A percentile compares a stretch with the other conserved stretches of the same genome.
Evolutionary conservation across 2,888 invertebrate genomes (phyloP).

Genomic region (Nymphalis c-album): DNA sequence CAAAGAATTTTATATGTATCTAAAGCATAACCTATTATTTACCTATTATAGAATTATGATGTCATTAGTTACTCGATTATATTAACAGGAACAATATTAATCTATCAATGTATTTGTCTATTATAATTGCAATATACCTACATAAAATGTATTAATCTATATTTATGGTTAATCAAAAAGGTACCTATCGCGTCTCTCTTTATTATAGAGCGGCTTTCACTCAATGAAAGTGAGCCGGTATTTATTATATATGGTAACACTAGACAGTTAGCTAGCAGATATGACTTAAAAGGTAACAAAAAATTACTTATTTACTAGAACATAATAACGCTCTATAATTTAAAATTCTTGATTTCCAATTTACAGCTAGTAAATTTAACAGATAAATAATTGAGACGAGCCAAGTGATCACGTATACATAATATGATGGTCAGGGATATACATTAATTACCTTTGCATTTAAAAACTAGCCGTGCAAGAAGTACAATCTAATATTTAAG

Average conservation of each 20-base stretch:
- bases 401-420: too few relatives aligned
- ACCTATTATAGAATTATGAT: not conserved
- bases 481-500: too few relatives aligned
- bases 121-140: not conserved
- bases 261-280: not conserved
- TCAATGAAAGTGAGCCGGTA: not conserved
- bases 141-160: not conserved
- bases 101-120: too few relatives aligned
- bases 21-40: not conserved
- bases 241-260: constrained; percentile 6
- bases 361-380: too few relatives aligned
- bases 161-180: not conserved
- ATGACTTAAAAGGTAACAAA: not conserved
- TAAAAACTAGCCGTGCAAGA: too few relatives aligned
- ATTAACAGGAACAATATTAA: not conserved
- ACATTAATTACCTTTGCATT: too few relatives aligned
- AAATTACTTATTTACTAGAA: not conserved
- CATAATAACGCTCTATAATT: too few relatives aligned
- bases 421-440: too few relatives aligned
- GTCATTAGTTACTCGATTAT: too few relatives aligned
- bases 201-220: constrained; percentile 2
- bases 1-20: too few relatives aligned
- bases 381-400: too few relatives aligned
- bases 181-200: not conserved
- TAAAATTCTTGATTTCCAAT: too few relatives aligned